These are phyloP conservation scores for Sorex maritimensis DNA, from an alignment of 2,797 vertebrate species.

Conservation along the genomic window DNA sequence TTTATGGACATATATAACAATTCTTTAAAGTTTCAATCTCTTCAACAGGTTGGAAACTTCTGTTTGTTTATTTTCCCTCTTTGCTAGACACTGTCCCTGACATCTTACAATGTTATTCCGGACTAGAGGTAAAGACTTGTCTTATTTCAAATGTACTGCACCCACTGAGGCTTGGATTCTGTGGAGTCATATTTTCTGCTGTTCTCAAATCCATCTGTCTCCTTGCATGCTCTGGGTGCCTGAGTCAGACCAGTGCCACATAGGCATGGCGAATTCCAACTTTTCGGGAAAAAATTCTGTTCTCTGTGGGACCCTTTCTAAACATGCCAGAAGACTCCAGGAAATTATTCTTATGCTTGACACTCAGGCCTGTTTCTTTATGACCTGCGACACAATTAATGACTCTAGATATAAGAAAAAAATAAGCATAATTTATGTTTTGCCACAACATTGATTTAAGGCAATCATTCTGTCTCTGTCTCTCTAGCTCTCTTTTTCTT, in stretches of 20 bases:
- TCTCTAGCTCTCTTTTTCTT: background rate
- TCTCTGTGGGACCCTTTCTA: background rate
- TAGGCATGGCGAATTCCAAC: background rate
- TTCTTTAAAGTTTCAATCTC: slow-evolving; percentile 25
- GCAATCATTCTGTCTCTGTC: accelerated
- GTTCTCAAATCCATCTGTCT: background rate
- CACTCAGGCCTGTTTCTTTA: background rate
- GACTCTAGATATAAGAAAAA: background rate
- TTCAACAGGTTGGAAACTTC: background rate
- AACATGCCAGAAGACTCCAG: background rate
- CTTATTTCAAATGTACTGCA: background rate
- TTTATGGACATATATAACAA: background rate
- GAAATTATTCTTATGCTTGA: background rate
- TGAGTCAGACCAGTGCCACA: background rate
- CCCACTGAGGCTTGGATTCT: background rate
- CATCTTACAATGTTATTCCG: background rate
- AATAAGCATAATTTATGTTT: background rate
- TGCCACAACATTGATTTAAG: background rate
- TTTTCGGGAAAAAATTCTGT: background rate
- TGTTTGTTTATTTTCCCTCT: background rate
- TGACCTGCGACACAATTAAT: background rate
- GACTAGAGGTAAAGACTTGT: background rate
- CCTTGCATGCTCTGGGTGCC: background rate
- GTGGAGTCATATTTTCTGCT: background rate
- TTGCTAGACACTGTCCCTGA: background rate